A percentile compares a stretch with the other conserved stretches of the same genome.
Evolutionary conservation across 1,140 invertebrate genomes (phyloP).

Genomic region (Xylocopa sonorina): DNA sequence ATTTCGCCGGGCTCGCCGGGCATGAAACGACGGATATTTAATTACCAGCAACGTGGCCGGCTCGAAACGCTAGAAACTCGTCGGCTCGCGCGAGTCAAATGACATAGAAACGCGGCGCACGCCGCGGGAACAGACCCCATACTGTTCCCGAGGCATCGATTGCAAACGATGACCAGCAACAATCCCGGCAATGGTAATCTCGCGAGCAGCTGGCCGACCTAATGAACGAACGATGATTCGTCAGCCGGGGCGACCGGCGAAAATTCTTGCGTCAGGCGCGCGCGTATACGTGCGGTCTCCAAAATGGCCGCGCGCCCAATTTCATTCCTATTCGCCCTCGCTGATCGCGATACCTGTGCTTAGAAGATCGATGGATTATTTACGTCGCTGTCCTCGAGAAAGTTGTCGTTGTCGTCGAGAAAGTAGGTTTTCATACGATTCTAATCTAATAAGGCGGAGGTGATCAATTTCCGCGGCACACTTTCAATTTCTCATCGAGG

Average conservation of each 20-base stretch:
- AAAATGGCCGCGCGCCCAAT: conserved; percentile 49
- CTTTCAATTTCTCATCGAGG: too few species aligned
- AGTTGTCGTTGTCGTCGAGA: not conserved
- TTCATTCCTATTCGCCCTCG: conserved; percentile 31
- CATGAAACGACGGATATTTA: conserved; percentile 32
- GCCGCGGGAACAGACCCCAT: conserved; percentile 48
- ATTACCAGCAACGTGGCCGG: conserved; percentile 11
- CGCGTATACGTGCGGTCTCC: too few species aligned
- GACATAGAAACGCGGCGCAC: conserved; percentile 14
- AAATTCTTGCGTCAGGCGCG: conserved; percentile 41
- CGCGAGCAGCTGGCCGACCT: conserved; percentile 55
- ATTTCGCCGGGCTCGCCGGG: conserved; percentile 9
- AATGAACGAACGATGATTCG: conserved; percentile 67
- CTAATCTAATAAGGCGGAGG: too few species aligned
- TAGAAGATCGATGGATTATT: not conserved
- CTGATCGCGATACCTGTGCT: conserved; percentile 2
- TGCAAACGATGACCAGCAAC: conserved; percentile 67
- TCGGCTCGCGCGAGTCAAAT: conserved; percentile 49
- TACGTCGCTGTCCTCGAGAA: too few species aligned
- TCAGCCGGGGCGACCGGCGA: conserved; percentile 25
- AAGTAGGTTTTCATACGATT: not conserved
- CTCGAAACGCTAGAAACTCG: conserved; percentile 24
- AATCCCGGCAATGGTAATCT: conserved; percentile 63
- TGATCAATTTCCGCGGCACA: too few species aligned
- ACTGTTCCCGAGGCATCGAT: conserved; percentile 62